These are phyloP conservation scores for Ancistrus triradiatus DNA, from an alignment of 2,113 vertebrate species.

Conservation along the genomic window DNA sequence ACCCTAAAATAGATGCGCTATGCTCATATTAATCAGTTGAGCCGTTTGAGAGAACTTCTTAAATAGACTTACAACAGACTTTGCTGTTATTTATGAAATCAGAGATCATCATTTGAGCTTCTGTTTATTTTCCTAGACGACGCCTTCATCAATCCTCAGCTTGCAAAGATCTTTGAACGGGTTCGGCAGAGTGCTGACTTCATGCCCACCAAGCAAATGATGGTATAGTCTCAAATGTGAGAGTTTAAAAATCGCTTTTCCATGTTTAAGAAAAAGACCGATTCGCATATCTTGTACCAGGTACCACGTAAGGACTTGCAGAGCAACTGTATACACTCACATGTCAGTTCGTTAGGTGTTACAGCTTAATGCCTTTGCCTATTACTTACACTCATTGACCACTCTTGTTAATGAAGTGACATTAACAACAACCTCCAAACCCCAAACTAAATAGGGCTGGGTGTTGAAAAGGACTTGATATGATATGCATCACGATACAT, in stretches of 20 bases:
- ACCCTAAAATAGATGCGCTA: slow-evolving; percentile 48
- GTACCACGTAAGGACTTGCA: too few relatives aligned
- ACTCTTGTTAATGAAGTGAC: too few relatives aligned
- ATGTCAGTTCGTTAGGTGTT: too few relatives aligned
- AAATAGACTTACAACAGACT: too few relatives aligned
- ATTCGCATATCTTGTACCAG: not conserved
- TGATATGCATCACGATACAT: too few relatives aligned
- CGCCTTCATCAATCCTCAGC: slow-evolving; percentile 88
- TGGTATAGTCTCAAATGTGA: slow-evolving; percentile 65
- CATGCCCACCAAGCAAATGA: slow-evolving; percentile 93
- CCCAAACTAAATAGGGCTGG: too few relatives aligned
- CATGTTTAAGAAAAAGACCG: not conserved
- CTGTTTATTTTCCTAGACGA: slow-evolving; percentile 71
- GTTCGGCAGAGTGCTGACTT: slow-evolving; percentile 92
- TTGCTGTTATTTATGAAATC: too few relatives aligned
- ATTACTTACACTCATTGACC: too few relatives aligned
- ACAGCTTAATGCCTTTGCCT: too few relatives aligned
- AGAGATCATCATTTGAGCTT: not conserved
- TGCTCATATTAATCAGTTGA: slow-evolving; percentile 32
- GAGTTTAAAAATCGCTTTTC: slow-evolving; percentile 32
- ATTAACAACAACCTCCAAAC: too few relatives aligned
- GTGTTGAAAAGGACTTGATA: too few relatives aligned
- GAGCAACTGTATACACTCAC: too few relatives aligned
- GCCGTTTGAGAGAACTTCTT: not conserved
- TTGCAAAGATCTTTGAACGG: slow-evolving; percentile 90